These are phyloP conservation scores for Rhamphomyia laevipes DNA, from an alignment of 2,888 invertebrate genomes.

Conservation along the genomic window DNA sequence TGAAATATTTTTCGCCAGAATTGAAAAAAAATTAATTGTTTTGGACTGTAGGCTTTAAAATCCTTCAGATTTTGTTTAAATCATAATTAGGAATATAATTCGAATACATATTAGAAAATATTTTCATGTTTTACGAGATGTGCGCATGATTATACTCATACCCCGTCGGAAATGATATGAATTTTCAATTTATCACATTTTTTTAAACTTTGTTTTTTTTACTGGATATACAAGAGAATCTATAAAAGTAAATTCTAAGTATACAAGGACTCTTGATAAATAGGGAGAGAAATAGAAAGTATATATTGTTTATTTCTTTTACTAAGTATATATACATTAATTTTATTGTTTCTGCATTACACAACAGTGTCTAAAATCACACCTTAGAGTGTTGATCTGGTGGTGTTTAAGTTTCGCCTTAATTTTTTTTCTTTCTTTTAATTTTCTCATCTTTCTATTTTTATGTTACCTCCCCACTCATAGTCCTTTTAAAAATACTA, in stretches of 20 bases:
- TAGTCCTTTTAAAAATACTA: background rate
- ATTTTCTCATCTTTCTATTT: slow-evolving; percentile 1
- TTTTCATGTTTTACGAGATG: too few relatives aligned
- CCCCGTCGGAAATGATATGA: too few relatives aligned
- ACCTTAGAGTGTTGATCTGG: slow-evolving; percentile 36
- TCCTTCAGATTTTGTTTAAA: too few relatives aligned
- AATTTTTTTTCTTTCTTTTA: background rate
- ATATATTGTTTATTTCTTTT: slow-evolving; percentile 3
- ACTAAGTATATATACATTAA: slow-evolving; percentile 11
- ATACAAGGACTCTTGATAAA: background rate
- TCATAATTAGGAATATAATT: too few relatives aligned
- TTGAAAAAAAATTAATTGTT: too few relatives aligned
- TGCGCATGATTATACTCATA: too few relatives aligned
- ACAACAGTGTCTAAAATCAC: slow-evolving; percentile 27
- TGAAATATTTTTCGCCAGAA: too few relatives aligned
- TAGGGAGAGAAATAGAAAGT: background rate
- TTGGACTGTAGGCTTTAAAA: too few relatives aligned
- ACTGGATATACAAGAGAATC: too few relatives aligned
- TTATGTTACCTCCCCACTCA: slow-evolving; percentile 3
- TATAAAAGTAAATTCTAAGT: background rate
- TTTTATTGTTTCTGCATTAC: slow-evolving; percentile 15
- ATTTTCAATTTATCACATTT: too few relatives aligned
- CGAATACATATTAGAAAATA: too few relatives aligned
- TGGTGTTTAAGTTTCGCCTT: slow-evolving; percentile 20
- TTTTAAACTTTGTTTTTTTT: too few relatives aligned